phyloP scores from a whole-genome alignment of 2,797 vertebrate species.

The Chlorospingus flavigularis region DNA sequence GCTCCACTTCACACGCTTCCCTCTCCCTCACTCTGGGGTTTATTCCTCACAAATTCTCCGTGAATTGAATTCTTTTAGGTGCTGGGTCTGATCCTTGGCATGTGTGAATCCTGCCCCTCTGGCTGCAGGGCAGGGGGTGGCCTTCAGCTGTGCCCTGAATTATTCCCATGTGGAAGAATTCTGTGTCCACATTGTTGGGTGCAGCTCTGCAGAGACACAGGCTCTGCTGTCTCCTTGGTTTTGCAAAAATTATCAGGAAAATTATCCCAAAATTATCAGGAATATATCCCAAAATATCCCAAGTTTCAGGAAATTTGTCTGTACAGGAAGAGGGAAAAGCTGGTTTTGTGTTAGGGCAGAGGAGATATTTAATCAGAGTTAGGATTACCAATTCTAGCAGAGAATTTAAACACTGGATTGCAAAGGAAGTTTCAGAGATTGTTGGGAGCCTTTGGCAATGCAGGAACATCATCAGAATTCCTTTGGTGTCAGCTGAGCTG shows the following conservation, averaged over 20 bases:
- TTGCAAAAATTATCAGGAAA: background rate
- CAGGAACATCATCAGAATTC: background rate
- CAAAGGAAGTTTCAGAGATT: background rate
- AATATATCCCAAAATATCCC: background rate
- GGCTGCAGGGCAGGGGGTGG: background rate
- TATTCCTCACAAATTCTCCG: slow-evolving; percentile 5
- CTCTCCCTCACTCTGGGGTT: slow-evolving; percentile 11
- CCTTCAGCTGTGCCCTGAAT: background rate
- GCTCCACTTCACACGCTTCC: slow-evolving; percentile 56
- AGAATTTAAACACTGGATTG: background rate
- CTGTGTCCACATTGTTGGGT: accelerated
- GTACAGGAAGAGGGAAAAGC: background rate
- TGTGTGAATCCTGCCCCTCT: background rate
- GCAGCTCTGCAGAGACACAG: background rate
- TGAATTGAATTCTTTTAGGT: slow-evolving; percentile 31
- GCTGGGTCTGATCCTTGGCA: background rate
- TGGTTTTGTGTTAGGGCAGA: background rate
- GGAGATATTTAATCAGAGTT: background rate
- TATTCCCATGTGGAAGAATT: background rate
- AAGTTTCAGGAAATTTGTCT: background rate
- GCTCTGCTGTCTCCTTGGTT: background rate
- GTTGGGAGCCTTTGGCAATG: background rate
- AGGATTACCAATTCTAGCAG: background rate
- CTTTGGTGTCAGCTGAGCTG: background rate
- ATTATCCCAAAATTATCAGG: background rate